These are phyloP conservation scores for Boulengerochromis microlepis DNA, from an alignment of 2,113 vertebrate species.

Conservation along the genomic window DNA sequence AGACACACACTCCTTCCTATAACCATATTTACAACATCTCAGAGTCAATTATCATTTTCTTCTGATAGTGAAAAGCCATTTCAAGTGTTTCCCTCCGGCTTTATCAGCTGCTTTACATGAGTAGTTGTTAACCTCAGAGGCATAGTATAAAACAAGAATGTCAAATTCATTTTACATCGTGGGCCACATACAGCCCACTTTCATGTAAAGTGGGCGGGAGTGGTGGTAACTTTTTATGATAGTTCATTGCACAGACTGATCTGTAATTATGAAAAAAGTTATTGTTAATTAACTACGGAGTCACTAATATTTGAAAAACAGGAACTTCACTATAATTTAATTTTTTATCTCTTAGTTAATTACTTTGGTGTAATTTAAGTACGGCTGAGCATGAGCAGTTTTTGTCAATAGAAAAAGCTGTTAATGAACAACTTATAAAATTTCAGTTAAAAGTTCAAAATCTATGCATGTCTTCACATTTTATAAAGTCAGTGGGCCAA, in stretches of 20 bases:
- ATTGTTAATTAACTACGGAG: background rate
- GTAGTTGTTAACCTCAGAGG: background rate
- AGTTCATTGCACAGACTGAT: background rate
- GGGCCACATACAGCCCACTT: background rate
- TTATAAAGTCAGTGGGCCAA: background rate
- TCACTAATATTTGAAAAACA: background rate
- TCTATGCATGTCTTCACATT: background rate
- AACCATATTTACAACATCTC: background rate
- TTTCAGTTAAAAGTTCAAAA: background rate
- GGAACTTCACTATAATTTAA: fast-evolving
- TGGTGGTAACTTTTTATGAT: background rate
- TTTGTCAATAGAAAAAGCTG: background rate
- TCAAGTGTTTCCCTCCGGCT: background rate
- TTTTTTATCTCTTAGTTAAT: background rate
- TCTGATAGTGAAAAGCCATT: background rate
- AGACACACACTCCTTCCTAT: background rate
- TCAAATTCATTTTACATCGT: background rate
- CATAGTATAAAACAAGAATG: background rate
- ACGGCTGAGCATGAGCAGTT: fast-evolving
- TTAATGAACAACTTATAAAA: background rate
- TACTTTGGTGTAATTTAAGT: background rate
- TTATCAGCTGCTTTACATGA: background rate
- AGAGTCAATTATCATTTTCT: background rate
- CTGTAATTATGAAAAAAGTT: background rate
- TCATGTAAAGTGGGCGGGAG: background rate